Base-by-base conservation (phyloP, 2,113 vertebrate genomes). In the Mustela nigripes region DNA sequence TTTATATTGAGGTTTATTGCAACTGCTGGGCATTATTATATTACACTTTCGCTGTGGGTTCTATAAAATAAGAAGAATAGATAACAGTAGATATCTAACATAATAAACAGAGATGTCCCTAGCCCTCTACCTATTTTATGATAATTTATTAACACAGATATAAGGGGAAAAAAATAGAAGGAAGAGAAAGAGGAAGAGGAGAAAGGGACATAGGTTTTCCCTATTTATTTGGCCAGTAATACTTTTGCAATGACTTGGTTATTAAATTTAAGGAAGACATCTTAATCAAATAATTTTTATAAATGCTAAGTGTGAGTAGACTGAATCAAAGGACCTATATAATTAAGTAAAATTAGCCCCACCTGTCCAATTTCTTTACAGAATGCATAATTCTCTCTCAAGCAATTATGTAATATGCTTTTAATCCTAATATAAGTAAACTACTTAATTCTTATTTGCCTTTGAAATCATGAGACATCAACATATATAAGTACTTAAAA, bases 261-360 rank as follows among this genome's bases (percentile, higher is more conserved):
- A 36, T 39, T 56, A 39, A 33, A 82, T 62, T 82, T 89, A 83
- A 87, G 21, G 45, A 73, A 92, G 69, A 48, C 16, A 74, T 42
- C 24, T 45, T 83, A 98, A 95, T 69, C 89, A 56, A 18, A 67
- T 63, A 96, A 84, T 65, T 82, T 97, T 89, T 91, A 85, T 95
- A 94, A 94, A 89, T 93, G 60, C 11, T 88, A 56, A 94, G 48
- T 48, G 80, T 94, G 73, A 93, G 26, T 62, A 96, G 71, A 80
- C 56, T 92, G 84, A 97, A 89, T 95, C 92, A 97, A 79, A 82
- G 31, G 10, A 80, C 36, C 50, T 87, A 92, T 79, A 67, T 91
- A 93, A 96, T 97, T 95, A 97, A 89, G 39, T 48, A 83, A 97
- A 98, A 89, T 97, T 88, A 96, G 53, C 26, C 42, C 79, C 48